Base-by-base conservation (phyloP, 92 coral and sea anemone species). In the Siderastrea radians region DNA sequence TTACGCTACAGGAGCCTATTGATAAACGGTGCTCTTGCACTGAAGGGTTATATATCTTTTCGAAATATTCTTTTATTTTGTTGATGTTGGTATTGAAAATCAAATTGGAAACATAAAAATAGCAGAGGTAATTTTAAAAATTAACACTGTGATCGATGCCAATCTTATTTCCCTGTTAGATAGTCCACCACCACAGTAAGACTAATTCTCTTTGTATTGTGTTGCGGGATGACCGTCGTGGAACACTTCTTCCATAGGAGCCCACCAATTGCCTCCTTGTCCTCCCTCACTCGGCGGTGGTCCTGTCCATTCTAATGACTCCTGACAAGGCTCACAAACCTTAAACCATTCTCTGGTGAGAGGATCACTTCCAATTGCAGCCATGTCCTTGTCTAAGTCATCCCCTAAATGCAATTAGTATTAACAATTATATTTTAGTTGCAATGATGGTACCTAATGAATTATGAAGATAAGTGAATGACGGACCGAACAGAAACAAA, bases 221-320 rank as follows among this genome's bases (percentile, higher is more conserved):
- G 85, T 90, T 14, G 98, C 93, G 52, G 88, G 90, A 74, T 93
- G 94, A 9, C 98, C 98, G 86, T 93, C 90, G 72, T 95, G 98
- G 76, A 95, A 95, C 93, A 95, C 57, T 85, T 95, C 98, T 77
- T 95, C 98, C 38, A 93, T 87, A 16, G 98, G 98, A 2, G 92
- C 87, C 98, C 98, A 95, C 98, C 98, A 95, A 68, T 89, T 83
- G 1, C 98, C 98, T 6, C 98, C 98, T n/a, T 72, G 78, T 1
- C 98, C 98, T 5, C 98, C 98, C 88, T 95, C 98, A 10, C 96
- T 93, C 0, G 98, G 98, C 45, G 96, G 96, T 14, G 98, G 93
- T 3, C 98, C 98, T 17, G 89, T 75, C 96, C 98, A 95, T 1
- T 95, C 98, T 50, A 93, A 74, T 14, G 98, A 91, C 80, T 95